Conservation (phyloP, 2,113 vertebrate genomes). For the Vombatus ursinus region DNA sequence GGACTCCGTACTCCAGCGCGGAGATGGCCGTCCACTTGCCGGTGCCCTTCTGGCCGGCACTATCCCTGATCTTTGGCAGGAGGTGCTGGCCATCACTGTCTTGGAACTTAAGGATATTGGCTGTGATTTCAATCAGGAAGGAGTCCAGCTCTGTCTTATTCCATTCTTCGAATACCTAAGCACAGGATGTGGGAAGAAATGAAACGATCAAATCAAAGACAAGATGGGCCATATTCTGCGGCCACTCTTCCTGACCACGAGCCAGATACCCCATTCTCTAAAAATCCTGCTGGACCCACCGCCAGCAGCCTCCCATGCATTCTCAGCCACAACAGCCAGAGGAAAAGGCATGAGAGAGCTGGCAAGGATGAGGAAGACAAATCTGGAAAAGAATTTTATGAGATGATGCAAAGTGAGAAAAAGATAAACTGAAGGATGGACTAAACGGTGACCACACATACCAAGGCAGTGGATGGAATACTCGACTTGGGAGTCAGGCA, state of each 20-base stretch:
- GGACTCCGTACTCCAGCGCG: slow-evolving; percentile 94
- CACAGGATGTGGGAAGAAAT: neutral
- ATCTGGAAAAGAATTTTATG: neutral
- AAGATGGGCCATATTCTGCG: fast-evolving
- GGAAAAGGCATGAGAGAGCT: neutral
- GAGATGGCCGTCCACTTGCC: slow-evolving; percentile 99
- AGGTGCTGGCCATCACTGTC: slow-evolving; percentile 89
- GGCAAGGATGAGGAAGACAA: neutral
- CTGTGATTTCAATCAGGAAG: slow-evolving; percentile 98
- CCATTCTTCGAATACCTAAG: slow-evolving; percentile 92
- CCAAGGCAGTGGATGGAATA: neutral
- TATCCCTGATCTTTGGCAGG: slow-evolving; percentile 96
- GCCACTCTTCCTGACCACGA: fast-evolving
- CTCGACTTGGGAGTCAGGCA: neutral
- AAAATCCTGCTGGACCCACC: fast-evolving
- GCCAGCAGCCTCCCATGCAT: neutral
- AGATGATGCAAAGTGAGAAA: neutral
- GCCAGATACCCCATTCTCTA: fast-evolving
- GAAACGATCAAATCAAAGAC: fast-evolving
- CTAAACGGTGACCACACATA: neutral
- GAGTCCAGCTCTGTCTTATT: slow-evolving; percentile 98
- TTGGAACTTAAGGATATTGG: slow-evolving; percentile 92
- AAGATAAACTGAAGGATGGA: neutral
- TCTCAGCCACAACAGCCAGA: neutral
- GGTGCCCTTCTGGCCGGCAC: slow-evolving; percentile 96